A percentile compares a stretch with the other conserved stretches of the same genome.
Conservation (phyloP, 1,140 invertebrate species). For the Musca domestica region DNA sequence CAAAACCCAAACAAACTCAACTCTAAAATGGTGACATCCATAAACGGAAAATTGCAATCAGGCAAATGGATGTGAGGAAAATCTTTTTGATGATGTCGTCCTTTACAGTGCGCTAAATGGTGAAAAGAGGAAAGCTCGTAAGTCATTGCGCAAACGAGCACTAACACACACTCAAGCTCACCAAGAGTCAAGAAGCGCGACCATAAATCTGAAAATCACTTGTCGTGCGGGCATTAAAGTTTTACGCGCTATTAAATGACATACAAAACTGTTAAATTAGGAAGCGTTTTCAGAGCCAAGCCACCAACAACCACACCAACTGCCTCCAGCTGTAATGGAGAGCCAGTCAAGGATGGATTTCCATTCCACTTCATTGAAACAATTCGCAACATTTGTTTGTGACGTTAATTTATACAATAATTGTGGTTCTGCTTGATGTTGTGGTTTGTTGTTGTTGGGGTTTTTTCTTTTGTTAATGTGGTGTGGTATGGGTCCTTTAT, state of each 20-base stretch:
- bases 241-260: constrained; percentile 49
- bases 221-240: constrained; percentile 48
- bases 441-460: background rate
- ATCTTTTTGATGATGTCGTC: too few species aligned
- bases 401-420: constrained; percentile 55
- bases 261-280: constrained; percentile 17
- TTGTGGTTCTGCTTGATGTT: constrained; percentile 33
- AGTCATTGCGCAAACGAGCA: background rate
- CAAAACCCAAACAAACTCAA: background rate
- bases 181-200: background rate
- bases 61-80: too few species aligned
- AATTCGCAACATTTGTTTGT: constrained; percentile 54
- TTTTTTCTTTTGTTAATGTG: background rate
- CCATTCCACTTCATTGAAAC: constrained; percentile 53
- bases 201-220: constrained; percentile 53
- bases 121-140: too few species aligned
- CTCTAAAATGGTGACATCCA: background rate
- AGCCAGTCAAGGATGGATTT: constrained; percentile 28
- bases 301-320: background rate
- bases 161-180: background rate
- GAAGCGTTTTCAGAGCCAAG: constrained; percentile 3
- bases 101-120: too few species aligned
- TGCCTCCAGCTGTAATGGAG: constrained; percentile 9
- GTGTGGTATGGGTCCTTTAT: background rate
- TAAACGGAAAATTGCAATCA: too few species aligned